Conservation (phyloP, 2,113 vertebrate species). For the Callipepla californica region DNA sequence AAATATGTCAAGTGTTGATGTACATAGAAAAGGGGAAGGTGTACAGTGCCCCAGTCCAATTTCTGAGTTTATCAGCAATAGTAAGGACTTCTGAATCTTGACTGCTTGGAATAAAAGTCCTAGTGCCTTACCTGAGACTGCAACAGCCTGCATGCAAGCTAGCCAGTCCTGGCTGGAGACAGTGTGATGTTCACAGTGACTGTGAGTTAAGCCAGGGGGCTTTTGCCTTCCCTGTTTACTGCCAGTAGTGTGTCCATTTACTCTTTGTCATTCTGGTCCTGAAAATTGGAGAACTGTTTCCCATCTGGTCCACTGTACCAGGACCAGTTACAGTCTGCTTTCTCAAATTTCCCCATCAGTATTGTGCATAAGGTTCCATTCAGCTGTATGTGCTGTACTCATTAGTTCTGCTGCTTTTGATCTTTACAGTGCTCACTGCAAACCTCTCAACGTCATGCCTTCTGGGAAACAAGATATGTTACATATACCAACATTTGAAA, state of each 20-base stretch:
- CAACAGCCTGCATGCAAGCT: background rate
- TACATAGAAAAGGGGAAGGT: background rate
- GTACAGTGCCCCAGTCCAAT: background rate
- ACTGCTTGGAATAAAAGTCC: background rate
- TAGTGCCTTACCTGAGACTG: background rate
- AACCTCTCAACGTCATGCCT: background rate
- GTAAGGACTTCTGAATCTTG: background rate
- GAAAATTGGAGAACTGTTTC: constrained; percentile 26
- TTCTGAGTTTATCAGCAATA: background rate
- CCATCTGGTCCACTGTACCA: background rate
- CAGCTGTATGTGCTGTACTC: constrained; percentile 5
- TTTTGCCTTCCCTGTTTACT: background rate
- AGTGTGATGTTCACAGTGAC: background rate
- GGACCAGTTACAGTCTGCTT: background rate
- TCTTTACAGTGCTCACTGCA: background rate
- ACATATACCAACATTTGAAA: background rate
- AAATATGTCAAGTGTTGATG: background rate
- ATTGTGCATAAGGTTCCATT: background rate
- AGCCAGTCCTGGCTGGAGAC: background rate
- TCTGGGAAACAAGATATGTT: background rate
- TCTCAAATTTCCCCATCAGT: background rate
- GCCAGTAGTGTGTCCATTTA: background rate
- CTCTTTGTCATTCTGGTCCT: background rate
- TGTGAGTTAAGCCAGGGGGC: background rate
- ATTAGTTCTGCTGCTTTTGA: background rate